Evolutionary conservation across 2,888 invertebrate species (phyloP), one percentile per base, ranked within the genome.

Genomic region (Pterobdella sp.): DNA sequence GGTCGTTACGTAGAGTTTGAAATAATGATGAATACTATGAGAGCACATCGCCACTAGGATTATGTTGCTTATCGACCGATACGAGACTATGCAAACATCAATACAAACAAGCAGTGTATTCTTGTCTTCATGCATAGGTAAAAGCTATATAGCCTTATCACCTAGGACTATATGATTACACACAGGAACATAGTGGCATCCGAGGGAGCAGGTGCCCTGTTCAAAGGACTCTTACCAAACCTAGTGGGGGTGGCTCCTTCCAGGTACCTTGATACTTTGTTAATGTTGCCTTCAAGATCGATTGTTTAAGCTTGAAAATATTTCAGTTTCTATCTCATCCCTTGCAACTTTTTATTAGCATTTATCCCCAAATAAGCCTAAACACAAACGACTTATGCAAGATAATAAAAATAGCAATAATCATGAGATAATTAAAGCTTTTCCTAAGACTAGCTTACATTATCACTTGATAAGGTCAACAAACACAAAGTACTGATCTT

Each of bases 201-300:
- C 1, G 70, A 70, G 49, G 70, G 70, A 22, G 22, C 34, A 22
- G 56, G 1, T 29, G 70, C 70, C 29, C 70, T 70, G n/a, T 70
- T 70, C 36, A 70, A 70, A 32, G 70, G 70, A 1, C 36, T 70
- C 18, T n/a, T 70, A 18, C 70, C 70, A 7, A 70, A 70, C 60
- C 70, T 70, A 18, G 60, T 70, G 22, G 70, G 70, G n/a, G 70
- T 70, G 56, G 70, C 70, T n/a, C 70, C 70, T 29, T 56, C 70
- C 18, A 70, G 70, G 70, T 70, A 3, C 10, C 22, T 42, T 42
- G 7, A 14, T 7, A 14, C 22, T 7, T 42, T 42, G 49, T 22
- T 42, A 22, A 7, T 42, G 49, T 42, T 42, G 49, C 22, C 22
- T 7, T 42, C n/a, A n/a, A n/a, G n/a, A n/a, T n/a, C n/a, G n/a